A percentile compares a stretch with the other conserved stretches of the same genome.
phyloP scores from a whole-genome alignment of 37 sponge, comb jelly and placozoan species.

The Lycopodina hypogea region DNA sequence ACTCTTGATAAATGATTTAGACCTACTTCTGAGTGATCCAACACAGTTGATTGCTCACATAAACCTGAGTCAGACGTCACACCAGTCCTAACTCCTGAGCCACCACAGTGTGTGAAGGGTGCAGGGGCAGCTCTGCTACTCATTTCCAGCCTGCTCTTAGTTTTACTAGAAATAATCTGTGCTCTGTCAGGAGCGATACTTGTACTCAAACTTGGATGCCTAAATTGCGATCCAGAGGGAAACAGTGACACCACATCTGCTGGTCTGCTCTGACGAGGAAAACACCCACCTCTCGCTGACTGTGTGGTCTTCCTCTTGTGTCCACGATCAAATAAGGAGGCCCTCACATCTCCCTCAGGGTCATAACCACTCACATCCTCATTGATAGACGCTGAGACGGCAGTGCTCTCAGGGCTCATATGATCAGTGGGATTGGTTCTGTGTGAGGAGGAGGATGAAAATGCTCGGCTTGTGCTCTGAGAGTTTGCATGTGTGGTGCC shows the following conservation, averaged over 20 bases:
- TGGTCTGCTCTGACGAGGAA: neutral
- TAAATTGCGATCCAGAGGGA: conserved; percentile 18
- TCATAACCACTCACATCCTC: too few species aligned
- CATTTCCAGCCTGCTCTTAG: neutral
- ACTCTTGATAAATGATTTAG: too few species aligned
- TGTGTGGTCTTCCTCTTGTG: neutral
- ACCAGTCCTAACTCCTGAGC: neutral
- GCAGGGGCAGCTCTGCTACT: neutral
- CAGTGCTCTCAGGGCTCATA: too few species aligned
- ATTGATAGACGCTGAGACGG: too few species aligned
- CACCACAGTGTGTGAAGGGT: neutral
- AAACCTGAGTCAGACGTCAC: neutral
- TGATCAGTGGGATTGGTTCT: too few species aligned
- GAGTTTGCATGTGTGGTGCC: neutral
- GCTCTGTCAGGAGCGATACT: neutral
- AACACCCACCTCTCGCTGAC: neutral
- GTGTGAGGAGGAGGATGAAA: too few species aligned
- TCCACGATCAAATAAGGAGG: too few species aligned
- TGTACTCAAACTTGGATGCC: neutral
- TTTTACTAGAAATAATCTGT: neutral
- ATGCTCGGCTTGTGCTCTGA: neutral
- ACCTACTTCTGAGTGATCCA: neutral
- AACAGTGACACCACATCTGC: neutral
- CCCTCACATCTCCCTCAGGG: too few species aligned
- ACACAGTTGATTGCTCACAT: neutral